Percentiles rank a stretch among this genome's conserved stretches.
Evolutionary conservation across 1,140 invertebrate genomes (phyloP).

Genomic region (Aphelenchoides fujianensis): DNA sequence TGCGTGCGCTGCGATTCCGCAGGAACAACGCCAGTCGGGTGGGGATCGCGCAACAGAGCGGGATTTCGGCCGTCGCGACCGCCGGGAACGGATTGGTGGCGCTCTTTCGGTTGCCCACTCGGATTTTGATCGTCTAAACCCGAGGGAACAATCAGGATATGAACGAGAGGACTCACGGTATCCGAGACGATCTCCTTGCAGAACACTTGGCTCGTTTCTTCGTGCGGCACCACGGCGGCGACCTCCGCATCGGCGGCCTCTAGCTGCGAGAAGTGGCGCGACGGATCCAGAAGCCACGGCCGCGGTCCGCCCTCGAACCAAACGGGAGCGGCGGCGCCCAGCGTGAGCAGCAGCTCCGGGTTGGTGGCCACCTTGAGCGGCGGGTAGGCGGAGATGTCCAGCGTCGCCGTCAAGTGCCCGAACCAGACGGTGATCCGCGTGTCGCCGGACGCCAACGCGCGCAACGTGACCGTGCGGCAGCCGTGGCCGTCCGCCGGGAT

Average conservation of each 20-base stretch:
- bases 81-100: slow-evolving; percentile 38
- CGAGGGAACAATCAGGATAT: too few relatives aligned
- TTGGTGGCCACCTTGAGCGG: slow-evolving; percentile 14
- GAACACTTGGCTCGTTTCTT: too few relatives aligned
- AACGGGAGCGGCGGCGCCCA: slow-evolving; percentile 72
- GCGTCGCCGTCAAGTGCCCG: slow-evolving; percentile 26
- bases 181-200: slow-evolving; percentile 18
- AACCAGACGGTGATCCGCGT: slow-evolving; percentile 31
- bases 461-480: slow-evolving; percentile 42
- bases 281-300: slow-evolving; percentile 68
- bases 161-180: slow-evolving; percentile 14
- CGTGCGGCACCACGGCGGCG: too few relatives aligned
- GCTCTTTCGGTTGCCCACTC: slow-evolving; percentile 37
- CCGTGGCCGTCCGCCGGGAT: slow-evolving; percentile 42
- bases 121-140: slow-evolving; percentile 6
- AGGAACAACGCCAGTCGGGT: slow-evolving; percentile 22
- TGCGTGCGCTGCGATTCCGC: background rate
- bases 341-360: slow-evolving; percentile 67
- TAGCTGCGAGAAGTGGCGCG: slow-evolving; percentile 56
- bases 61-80: slow-evolving; percentile 13
- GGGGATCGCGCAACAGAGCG: slow-evolving; percentile 36
- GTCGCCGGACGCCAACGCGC: slow-evolving; percentile 39
- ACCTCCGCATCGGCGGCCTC: slow-evolving; percentile 20
- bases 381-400: slow-evolving; percentile 41
- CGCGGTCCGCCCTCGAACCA: slow-evolving; percentile 72